phyloP scores from a whole-genome alignment of 2,797 vertebrate species.

The Myotis pilosus region DNA sequence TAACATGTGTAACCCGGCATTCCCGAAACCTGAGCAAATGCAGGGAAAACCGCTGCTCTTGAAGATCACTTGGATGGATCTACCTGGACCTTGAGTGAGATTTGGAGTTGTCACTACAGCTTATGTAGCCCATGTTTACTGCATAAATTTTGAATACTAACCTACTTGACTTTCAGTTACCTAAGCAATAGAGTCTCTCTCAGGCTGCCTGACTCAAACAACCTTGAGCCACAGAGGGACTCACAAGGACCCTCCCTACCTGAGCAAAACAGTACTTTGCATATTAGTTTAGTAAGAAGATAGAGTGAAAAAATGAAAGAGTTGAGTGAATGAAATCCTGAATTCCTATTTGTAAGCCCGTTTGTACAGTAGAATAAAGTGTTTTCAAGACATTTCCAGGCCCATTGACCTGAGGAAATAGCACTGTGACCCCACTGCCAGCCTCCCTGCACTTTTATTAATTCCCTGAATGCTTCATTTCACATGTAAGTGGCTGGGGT shows the following conservation, averaged over 20 bases:
- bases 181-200: neutral
- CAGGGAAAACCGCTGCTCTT: neutral
- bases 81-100: neutral
- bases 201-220: neutral
- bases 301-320: neutral
- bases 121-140: neutral
- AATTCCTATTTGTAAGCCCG: no score
- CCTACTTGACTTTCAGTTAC: neutral
- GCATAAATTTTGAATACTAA: neutral
- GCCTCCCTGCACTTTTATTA: no score
- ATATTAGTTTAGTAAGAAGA: neutral
- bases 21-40: neutral
- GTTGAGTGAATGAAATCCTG: no score
- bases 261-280: neutral
- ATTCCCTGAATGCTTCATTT: no score
- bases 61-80: neutral
- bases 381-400: no score
- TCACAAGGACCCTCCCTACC: neutral
- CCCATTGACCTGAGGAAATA: no score
- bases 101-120: neutral
- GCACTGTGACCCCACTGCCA: no score
- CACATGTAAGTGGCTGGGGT: no score
- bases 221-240: neutral
- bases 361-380: no score
- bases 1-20: neutral